Evolutionary conservation across 2,888 invertebrate species (phyloP), one percentile per base, ranked within the genome.

Genomic region (Euproctis similis): DNA sequence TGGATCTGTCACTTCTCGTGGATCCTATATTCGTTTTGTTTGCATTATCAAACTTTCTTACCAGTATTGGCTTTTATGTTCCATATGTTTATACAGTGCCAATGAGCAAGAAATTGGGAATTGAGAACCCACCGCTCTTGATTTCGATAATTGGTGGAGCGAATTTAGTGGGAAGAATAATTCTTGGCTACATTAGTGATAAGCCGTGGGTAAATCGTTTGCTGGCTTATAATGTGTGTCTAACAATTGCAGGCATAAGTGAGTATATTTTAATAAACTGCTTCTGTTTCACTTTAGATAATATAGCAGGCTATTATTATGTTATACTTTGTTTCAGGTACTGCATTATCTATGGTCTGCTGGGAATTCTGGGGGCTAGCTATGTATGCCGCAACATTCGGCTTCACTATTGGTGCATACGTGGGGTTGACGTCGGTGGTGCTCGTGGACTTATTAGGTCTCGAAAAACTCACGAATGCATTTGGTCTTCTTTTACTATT

Each of bases 401-500:
- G 97, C 28, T 93, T 95, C 59, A 93, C 95, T 9, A 94, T 95
- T 55, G 96, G 97, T 45, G 97, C 97, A 34, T 98, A 97, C 69
- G 97, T 97, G 25, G 96, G 97, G n/a, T 86, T 98, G 28, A 97
- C 97, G 2, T 97, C 97, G 11, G 97, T 97, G 29, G 95, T 97
- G 42, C 87, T 97, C 34, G 97, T 97, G 12, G 97, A 98, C 74
- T 87, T 98, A 21, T 84, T 98, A 28, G 97, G 97, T n/a, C 81
- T 97, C 44, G 96, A 96, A 44, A 92, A 89, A 60, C 85, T 98
- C 30, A 97, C 97, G n/a, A 97, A 96, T 72, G 96, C 97, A 12
- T 98, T 98, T 74, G 97, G 97, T 4, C 82, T 98, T 19, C 86
- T 97, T 28, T 78, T 98, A 41, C 87, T 98, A 27, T 97, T 97